These are phyloP conservation scores for Helarctos malayanus DNA, from an alignment of 2,797 vertebrate genomes.

Conservation along the genomic window DNA sequence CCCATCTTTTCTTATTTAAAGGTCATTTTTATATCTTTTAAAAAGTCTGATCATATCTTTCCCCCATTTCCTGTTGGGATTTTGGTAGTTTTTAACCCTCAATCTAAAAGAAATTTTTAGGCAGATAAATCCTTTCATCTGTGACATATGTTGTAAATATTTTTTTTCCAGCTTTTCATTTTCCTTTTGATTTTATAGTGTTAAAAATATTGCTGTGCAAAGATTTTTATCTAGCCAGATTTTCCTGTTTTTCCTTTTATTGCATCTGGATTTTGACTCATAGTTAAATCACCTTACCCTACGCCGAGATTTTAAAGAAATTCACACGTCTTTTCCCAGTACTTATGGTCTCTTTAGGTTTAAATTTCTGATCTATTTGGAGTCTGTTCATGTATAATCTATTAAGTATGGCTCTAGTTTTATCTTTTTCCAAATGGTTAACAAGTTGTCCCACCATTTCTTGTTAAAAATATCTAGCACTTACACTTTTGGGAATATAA, in stretches of 20 bases:
- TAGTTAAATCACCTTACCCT: neutral
- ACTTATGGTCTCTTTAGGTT: neutral
- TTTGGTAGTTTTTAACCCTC: neutral
- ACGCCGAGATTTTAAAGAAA: neutral
- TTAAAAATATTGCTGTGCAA: neutral
- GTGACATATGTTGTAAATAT: neutral
- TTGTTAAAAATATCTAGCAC: neutral
- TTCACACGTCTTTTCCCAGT: neutral
- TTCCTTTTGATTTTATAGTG: neutral
- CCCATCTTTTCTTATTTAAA: slow-evolving; percentile 9
- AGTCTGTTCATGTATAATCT: neutral
- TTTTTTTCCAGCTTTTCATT: slow-evolving; percentile 32
- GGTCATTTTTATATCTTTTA: neutral
- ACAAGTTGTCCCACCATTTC: neutral
- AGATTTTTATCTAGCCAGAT: neutral
- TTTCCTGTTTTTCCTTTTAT: neutral
- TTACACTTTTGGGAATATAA: neutral
- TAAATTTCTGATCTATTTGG: neutral
- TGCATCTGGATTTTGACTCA: slow-evolving; percentile 5
- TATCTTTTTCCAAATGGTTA: neutral
- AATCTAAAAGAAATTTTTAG: neutral
- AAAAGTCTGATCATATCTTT: neutral
- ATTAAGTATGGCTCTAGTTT: neutral
- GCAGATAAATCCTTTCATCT: neutral
- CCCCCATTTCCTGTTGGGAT: neutral